phyloP scores from a whole-genome alignment of 92 coral and sea anemone genomes.

The Chrysogorgia sp. region DNA sequence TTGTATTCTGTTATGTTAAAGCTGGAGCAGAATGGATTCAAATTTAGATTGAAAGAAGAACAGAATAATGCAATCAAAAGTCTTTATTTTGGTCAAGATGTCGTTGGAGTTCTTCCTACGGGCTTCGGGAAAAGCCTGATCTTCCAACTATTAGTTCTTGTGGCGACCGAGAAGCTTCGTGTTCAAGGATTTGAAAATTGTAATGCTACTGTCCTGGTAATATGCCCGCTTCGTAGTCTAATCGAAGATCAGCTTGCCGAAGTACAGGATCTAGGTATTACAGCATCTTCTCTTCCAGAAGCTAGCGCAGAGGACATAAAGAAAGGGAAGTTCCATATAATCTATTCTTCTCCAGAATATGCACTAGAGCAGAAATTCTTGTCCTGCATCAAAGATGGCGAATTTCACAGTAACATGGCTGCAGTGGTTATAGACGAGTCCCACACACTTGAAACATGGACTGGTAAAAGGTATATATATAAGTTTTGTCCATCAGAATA shows the following conservation, averaged over 20 bases:
- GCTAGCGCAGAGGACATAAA: slow-evolving; percentile 16
- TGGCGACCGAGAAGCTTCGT: no score
- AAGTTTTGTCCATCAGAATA: neutral
- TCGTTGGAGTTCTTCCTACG: no score
- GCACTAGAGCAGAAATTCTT: slow-evolving; percentile 36
- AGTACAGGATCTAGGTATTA: slow-evolving; percentile 35
- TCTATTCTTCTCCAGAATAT: slow-evolving; percentile 46
- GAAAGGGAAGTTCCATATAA: slow-evolving; percentile 35
- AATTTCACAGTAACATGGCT: slow-evolving; percentile 45
- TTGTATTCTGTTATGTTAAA: no score
- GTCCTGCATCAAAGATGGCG: slow-evolving; percentile 10
- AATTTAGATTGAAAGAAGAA: no score
- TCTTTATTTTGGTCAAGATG: no score
- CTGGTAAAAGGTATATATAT: slow-evolving; percentile 42
- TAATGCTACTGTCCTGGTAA: neutral
- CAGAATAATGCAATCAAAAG: no score
- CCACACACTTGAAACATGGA: slow-evolving; percentile 55
- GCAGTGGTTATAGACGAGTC: slow-evolving; percentile 51
- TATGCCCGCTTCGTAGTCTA: slow-evolving; percentile 47
- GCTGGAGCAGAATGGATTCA: no score
- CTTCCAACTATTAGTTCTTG: no score
- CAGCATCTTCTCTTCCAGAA: slow-evolving; percentile 36
- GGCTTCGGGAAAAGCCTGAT: no score
- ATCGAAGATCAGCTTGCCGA: slow-evolving; percentile 49
- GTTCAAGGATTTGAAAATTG: no score